Base-by-base conservation (phyloP, 2,113 vertebrate genomes). In the Motacilla tschutschensis region DNA sequence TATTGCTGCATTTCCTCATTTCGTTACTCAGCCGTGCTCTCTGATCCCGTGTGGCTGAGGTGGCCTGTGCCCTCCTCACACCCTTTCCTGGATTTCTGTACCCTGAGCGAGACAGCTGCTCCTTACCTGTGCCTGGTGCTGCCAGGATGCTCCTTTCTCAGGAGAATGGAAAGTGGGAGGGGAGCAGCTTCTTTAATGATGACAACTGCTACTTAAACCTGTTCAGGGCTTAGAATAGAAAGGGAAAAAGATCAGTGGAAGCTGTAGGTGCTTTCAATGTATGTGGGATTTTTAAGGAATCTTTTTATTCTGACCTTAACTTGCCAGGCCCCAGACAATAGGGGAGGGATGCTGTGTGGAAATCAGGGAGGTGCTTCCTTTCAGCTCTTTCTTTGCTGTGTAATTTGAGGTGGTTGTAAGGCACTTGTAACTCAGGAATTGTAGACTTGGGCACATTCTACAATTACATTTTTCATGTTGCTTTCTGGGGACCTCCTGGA, bases 181-280 rank as follows among this genome's bases (percentile, higher is more conserved):
- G 57, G 47, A 92, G 64, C 59, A 29, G 28, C 67, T 70, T 59
- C 87, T 60, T 65, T 74, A 74, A 33, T 54, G 73, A 15, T 71
- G 73, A 57, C 82, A 83, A 41, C 73, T 82, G 82, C 85, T 91
- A 8, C 76, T 92, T 85, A 53, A 87, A 64, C 60, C 69, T 67
- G 28, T 53, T 63, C 85, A 48, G 72, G 65, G 69, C 60, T 79
- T 58, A 21, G 48, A 84, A 83, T 55, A 70, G 87, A 40, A 63
- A n/a, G 66, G 46, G 38, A 62, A 17, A 35, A 31, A 85, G 55
- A 66, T 55, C 58, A 43, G 54, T 85, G 77, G 63, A 67, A 90
- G 67, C 73, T 75, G 74, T 66, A 65, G 57, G 47, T 44, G 64
- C 78, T 76, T 85, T 62, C 84, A 58, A 36, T 72, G 62, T 71